These are phyloP conservation scores for Cairina moschata DNA, from an alignment of 2,113 vertebrate species.

Conservation along the genomic window DNA sequence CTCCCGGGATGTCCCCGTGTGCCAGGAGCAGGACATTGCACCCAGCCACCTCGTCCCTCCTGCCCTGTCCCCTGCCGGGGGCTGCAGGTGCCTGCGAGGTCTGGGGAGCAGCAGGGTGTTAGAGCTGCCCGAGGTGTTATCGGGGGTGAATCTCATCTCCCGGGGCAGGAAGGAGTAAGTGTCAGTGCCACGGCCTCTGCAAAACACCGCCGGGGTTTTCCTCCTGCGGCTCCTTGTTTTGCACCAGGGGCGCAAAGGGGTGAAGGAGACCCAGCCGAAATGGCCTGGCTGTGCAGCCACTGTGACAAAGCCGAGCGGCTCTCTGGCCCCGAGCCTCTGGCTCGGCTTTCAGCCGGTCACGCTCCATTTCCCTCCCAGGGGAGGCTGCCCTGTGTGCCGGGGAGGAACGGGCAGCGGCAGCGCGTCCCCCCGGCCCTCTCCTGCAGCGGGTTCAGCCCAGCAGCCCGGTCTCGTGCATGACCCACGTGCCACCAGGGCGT, in stretches of 20 bases:
- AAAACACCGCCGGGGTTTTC: slow-evolving; percentile 4
- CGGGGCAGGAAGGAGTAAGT: background rate
- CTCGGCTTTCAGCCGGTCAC: background rate
- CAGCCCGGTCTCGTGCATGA: background rate
- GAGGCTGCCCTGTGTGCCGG: background rate
- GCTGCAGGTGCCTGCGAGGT: rapidly evolving
- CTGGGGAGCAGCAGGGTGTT: background rate
- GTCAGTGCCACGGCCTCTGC: background rate
- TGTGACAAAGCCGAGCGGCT: background rate
- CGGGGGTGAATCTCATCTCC: rapidly evolving
- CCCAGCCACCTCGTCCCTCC: background rate
- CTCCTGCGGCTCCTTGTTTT: background rate
- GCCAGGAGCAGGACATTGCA: background rate
- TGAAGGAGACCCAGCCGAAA: background rate
- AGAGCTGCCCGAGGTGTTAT: background rate
- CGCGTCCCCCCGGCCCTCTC: too few species aligned
- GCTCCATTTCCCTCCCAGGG: background rate
- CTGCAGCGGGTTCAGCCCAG: background rate
- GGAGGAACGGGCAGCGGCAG: background rate
- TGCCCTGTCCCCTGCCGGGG: background rate
- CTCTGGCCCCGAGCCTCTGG: background rate
- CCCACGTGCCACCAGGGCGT: background rate
- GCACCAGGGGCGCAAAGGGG: rapidly evolving
- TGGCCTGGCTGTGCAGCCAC: background rate
- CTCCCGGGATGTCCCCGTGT: background rate